Evolutionary conservation across 2,888 invertebrate genomes (phyloP), one percentile per base, ranked within the genome.

Genomic region (Dorcus hopei): DNA sequence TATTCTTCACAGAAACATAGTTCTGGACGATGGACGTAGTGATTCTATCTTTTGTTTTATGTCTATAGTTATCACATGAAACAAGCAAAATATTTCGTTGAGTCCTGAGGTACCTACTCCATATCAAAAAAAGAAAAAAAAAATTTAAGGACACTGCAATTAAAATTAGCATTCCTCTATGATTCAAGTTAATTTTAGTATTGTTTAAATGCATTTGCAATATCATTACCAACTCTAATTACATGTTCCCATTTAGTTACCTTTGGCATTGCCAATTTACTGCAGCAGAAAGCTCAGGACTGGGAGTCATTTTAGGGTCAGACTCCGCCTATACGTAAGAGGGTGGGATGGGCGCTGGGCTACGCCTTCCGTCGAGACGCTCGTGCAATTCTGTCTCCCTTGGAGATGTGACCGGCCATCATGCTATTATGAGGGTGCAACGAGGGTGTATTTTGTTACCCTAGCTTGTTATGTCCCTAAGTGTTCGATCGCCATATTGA

Each of bases 341-440:
- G 62, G 64, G 67, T 61, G 63, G 64, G 65, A 61, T 60, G 57
- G 64, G 59, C 48, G 56, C 48, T 48, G 62, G 63, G 54, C 53
- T 56, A 61, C 65, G 67, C 67, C 69, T 65, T 65, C 59, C 64
- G 63, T 63, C 65, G 65, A 59, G 66, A 66, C 68, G 66, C 65
- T 57, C 58, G 40, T 54, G 57, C 54, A 58, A 64, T 62, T 59
- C 62, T 57, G 45, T 57, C 49, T 49, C 67, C 67, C 65, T 61
- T 62, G 65, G 61, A 57, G 59, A 58, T 61, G 61, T 52, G 61
- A 65, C 63, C 69, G 69, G 69, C 69, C 69, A 69, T 69, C 66
- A 68, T 64, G 66, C 64, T 59, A 65, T 59, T 63, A 65, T 60
- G 68, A 69, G 68, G 68, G 67, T 67, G 64, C 62, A 59, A 62